A percentile compares a stretch with the other conserved stretches of the same genome.
phyloP scores from a whole-genome alignment of 2,113 vertebrate genomes.

The Chrysemys picta region DNA sequence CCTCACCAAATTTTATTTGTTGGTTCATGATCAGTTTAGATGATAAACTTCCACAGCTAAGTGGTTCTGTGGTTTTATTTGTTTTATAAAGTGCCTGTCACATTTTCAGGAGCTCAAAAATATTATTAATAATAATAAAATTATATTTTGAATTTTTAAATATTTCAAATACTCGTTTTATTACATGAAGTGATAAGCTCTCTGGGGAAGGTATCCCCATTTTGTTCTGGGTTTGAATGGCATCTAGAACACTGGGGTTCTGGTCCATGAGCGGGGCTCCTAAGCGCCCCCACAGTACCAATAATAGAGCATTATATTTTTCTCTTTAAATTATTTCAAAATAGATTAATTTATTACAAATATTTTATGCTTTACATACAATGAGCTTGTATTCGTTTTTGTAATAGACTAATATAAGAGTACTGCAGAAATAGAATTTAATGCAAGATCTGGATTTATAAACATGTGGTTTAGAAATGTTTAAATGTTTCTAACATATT shows the following conservation, averaged over 20 bases:
- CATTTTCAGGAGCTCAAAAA: not conserved
- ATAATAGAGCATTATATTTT: not conserved
- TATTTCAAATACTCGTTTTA: not conserved
- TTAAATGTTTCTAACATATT: not conserved
- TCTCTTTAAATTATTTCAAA: not conserved
- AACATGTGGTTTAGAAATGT: not conserved
- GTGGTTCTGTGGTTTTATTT: not conserved
- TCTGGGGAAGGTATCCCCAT: not conserved
- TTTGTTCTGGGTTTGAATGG: not conserved
- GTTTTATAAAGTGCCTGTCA: not conserved
- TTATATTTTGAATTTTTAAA: not conserved
- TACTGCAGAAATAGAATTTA: not conserved
- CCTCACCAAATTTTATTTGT: not conserved
- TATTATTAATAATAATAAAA: not conserved
- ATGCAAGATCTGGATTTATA: not conserved
- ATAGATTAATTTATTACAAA: accelerated
- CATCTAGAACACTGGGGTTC: not conserved
- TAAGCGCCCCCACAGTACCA: not conserved
- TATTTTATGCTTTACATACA: not conserved
- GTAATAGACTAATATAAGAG: not conserved
- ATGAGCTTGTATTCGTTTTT: not conserved
- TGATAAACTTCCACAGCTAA: not conserved
- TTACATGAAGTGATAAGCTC: not conserved
- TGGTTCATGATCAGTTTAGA: not conserved
- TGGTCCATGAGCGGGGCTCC: not conserved